A percentile compares a stretch with the other conserved stretches of the same genome.
Conservation (phyloP, 2,113 vertebrate genomes). For the Xiphophorus maculatus region DNA sequence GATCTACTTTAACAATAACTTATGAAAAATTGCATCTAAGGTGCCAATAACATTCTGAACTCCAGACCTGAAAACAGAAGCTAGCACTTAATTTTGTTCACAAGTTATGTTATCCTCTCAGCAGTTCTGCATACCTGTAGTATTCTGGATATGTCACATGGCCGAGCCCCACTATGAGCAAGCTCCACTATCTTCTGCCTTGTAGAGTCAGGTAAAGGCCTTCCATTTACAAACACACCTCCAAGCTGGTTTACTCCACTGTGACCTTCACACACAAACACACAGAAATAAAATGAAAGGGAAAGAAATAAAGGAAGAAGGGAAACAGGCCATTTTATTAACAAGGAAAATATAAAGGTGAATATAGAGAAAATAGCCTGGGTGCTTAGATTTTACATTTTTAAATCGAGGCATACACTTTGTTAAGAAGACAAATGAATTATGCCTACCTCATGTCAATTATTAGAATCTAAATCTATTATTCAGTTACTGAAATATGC, state of each 20-base stretch:
- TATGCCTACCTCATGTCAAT: too few species aligned
- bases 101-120: background rate
- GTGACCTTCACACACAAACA: constrained; percentile 85
- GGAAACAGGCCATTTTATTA: background rate
- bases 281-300: background rate
- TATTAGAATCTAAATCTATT: too few species aligned
- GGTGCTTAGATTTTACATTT: too few species aligned
- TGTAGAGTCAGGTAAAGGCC: constrained; percentile 96
- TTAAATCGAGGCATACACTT: too few species aligned
- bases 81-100: background rate
- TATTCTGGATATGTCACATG: constrained; percentile 98
- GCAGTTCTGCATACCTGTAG: constrained; percentile 86
- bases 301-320: background rate
- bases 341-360: too few species aligned
- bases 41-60: too few species aligned
- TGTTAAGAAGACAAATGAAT: too few species aligned
- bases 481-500: too few species aligned
- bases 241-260: constrained; percentile 98
- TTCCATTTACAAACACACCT: constrained; percentile 98
- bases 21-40: background rate
- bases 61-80: background rate
- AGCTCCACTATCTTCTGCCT: constrained; percentile 99
- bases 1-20: too few species aligned
- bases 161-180: constrained; percentile 96
- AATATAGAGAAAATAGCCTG: too few species aligned